A percentile compares a stretch with the other conserved stretches of the same genome.
Conservation (phyloP, 1,140 invertebrate species). For the Dermatophagoides farinae region DNA sequence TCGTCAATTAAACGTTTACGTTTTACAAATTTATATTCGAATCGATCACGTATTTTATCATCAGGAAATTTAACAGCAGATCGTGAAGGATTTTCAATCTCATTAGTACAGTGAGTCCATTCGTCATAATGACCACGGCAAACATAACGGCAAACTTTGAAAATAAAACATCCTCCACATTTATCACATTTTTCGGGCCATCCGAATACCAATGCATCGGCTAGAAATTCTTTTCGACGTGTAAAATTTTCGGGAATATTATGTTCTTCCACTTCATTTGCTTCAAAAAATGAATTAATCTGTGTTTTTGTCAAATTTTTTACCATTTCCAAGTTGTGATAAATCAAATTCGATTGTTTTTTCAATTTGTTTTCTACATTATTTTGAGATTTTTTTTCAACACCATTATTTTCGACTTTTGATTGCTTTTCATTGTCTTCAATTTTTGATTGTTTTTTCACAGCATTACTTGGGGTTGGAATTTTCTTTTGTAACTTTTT, state of each 20-base stretch:
- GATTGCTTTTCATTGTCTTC: constrained; percentile 29
- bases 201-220: constrained; percentile 74
- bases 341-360: constrained; percentile 39
- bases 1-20: background rate
- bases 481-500: constrained; percentile 41
- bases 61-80: constrained; percentile 48
- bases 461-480: background rate
- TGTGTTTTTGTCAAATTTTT: constrained; percentile 31
- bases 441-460: constrained; percentile 29
- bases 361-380: constrained; percentile 51
- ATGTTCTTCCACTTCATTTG: constrained; percentile 40
- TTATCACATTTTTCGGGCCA: constrained; percentile 49
- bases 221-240: constrained; percentile 40
- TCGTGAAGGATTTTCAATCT: constrained; percentile 48
- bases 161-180: constrained; percentile 50
- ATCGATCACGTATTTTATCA: constrained; percentile 30
- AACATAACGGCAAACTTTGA: constrained; percentile 50
- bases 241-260: constrained; percentile 38
- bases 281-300: constrained; percentile 40
- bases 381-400: background rate
- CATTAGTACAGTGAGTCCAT: constrained; percentile 67
- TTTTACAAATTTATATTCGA: constrained; percentile 17
- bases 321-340: constrained; percentile 22
- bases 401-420: constrained; percentile 37
- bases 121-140: constrained; percentile 63